A percentile compares a stretch with the other conserved stretches of the same genome.
Evolutionary conservation across 2,113 vertebrate species (phyloP).

Genomic region (Scomber japonicus): DNA sequence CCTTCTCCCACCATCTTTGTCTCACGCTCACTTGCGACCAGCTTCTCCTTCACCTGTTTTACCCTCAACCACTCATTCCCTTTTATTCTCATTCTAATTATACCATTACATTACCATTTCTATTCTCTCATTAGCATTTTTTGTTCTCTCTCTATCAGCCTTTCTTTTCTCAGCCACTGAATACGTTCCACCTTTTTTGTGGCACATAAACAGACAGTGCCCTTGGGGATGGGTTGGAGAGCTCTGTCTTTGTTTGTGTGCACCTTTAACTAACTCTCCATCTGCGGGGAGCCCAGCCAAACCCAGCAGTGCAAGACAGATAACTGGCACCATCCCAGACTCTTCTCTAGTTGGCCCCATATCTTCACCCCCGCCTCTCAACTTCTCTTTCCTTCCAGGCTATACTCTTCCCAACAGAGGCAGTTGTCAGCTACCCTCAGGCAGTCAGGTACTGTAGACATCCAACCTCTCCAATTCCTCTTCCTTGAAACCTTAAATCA

Average conservation of each 20-base stretch:
- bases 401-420: slow-evolving; percentile 64
- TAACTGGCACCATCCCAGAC: slow-evolving; percentile 79
- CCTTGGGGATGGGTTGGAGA: slow-evolving; percentile 77
- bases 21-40: slow-evolving; percentile 41
- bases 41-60: slow-evolving; percentile 74
- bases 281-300: slow-evolving; percentile 78
- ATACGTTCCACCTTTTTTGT: slow-evolving; percentile 71
- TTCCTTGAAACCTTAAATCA: slow-evolving; percentile 47
- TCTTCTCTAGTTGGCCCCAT: slow-evolving; percentile 72
- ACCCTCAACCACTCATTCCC: slow-evolving; percentile 66
- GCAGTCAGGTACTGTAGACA: slow-evolving; percentile 52
- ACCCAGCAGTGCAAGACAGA: slow-evolving; percentile 79
- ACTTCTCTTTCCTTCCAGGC: slow-evolving; percentile 65
- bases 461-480: slow-evolving; percentile 43
- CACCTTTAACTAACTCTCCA: slow-evolving; percentile 83
- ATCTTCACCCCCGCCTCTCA: slow-evolving; percentile 70
- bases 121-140: slow-evolving; percentile 78
- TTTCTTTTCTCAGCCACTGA: slow-evolving; percentile 60
- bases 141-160: slow-evolving; percentile 47
- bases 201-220: slow-evolving; percentile 76
- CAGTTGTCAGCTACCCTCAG: slow-evolving; percentile 62
- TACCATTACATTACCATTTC: slow-evolving; percentile 83
- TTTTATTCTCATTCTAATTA: slow-evolving; percentile 80
- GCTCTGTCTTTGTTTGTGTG: slow-evolving; percentile 80
- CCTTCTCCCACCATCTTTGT: slow-evolving; percentile 46